Percentiles rank a stretch among this genome's conserved stretches.
Conservation (phyloP, 2,797 vertebrate genomes). For the Rhincodon typus region DNA sequence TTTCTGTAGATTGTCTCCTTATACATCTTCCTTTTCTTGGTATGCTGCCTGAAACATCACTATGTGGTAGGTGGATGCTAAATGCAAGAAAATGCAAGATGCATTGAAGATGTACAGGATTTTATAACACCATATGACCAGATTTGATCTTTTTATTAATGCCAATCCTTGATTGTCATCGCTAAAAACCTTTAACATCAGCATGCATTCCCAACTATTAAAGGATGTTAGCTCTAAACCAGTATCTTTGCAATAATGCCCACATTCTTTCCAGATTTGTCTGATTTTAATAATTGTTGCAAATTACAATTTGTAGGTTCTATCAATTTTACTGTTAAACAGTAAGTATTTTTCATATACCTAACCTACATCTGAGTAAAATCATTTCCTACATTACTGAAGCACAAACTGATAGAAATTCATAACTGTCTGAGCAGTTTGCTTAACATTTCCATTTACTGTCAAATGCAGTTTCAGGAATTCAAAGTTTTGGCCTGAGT, state of each 20-base stretch:
- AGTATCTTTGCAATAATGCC: neutral
- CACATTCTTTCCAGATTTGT: neutral
- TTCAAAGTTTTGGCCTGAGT: neutral
- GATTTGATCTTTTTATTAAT: neutral
- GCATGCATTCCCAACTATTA: neutral
- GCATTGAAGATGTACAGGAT: neutral
- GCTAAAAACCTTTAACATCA: neutral
- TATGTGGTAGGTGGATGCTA: neutral
- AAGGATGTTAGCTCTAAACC: neutral
- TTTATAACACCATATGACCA: neutral
- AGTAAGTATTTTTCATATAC: neutral
- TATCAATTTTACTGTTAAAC: neutral
- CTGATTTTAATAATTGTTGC: too few species aligned
- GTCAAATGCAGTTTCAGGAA: slow-evolving; percentile 23
- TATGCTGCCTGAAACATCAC: too few species aligned
- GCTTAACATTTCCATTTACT: neutral
- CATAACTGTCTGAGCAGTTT: slow-evolving; percentile 6
- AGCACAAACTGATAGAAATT: slow-evolving; percentile 20
- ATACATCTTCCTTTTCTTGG: neutral
- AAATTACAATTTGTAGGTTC: neutral
- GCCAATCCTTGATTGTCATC: neutral
- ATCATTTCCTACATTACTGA: slow-evolving; percentile 3
- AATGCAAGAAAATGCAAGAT: neutral
- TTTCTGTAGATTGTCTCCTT: neutral
- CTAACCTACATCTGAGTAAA: neutral